Evolutionary conservation across 2,888 invertebrate genomes (phyloP), one percentile per base, ranked within the genome.

Genomic region (Beris morrisii): DNA sequence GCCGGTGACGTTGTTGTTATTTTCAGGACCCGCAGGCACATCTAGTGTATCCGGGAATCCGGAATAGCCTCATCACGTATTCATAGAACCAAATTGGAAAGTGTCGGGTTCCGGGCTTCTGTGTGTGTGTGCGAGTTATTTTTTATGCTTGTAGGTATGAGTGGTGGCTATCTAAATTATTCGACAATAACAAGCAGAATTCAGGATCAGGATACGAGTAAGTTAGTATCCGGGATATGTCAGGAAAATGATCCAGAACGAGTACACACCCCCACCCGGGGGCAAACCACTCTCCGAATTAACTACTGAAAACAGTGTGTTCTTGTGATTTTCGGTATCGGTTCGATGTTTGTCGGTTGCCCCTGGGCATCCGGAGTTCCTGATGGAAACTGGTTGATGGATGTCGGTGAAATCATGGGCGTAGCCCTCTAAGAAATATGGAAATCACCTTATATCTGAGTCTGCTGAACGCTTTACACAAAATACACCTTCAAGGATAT

Each of bases 81-180:
- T 73, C 73, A 73, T 72, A 70, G 72, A 71, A 72, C 48, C 71
- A 73, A 73, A 73, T 73, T 73, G 73, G 67, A 67, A 70, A 65
- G 67, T 70, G 68, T 68, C 64, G 63, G 70, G 56, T 67, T 69
- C 64, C 56, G 9, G 28, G 44, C 31, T 52, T 38, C 28, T 53
- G 55, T 54, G 59, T 45, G 48, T 56, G 56, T 44, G 31, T 52
- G 13, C 13, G 30, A 48, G 5, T 13, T 48, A 28, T n/a, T 59
- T 45, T 9, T 65, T 67, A 65, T 59, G 46, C 48, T 43, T 11
- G 30, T 13, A 15, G 12, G 61, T 28, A 32, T 52, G 5, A 7
- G 38, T 38, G 15, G 9, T 6, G 13, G 15, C 43, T 32, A 53
- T 44, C 44, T 44, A 12, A 38, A 38, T 7, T 9, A 38, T 38